phyloP scores from a whole-genome alignment of 1,140 invertebrate species.

The Cephus cinctus region DNA sequence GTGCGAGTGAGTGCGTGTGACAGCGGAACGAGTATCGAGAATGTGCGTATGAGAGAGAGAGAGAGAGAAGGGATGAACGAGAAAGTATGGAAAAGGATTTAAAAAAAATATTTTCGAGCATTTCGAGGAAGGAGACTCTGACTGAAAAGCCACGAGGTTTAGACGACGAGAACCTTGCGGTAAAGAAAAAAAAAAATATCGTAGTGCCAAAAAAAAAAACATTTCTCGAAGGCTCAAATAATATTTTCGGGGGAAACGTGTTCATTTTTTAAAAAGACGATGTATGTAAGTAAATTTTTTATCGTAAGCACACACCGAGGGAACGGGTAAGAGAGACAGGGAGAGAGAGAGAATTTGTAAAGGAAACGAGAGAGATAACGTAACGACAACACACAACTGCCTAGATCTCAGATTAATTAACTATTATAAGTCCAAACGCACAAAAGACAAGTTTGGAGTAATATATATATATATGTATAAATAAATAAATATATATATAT shows the following conservation, averaged over 20 bases:
- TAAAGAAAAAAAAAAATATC: too few relatives aligned
- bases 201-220: neutral
- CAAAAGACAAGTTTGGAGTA: slow-evolving; percentile 50
- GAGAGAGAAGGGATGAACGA: too few relatives aligned
- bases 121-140: too few relatives aligned
- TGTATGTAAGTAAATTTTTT: slow-evolving; percentile 1
- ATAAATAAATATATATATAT: slow-evolving; percentile 7
- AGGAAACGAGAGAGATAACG: slow-evolving; percentile 20
- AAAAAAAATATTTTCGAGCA: too few relatives aligned
- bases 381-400: slow-evolving; percentile 46
- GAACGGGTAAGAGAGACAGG: neutral
- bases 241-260: slow-evolving; percentile 3
- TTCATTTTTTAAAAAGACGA: neutral
- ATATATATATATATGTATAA: slow-evolving; percentile 16
- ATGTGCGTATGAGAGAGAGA: neutral
- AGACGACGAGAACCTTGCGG: too few relatives aligned
- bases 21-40: too few relatives aligned
- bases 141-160: too few relatives aligned
- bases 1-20: slow-evolving; percentile 9
- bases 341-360: slow-evolving; percentile 3
- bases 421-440: slow-evolving; percentile 52
- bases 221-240: slow-evolving; percentile 6
- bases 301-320: slow-evolving; percentile 6
- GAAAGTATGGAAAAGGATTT: too few relatives aligned
- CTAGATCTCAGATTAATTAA: slow-evolving; percentile 47